These are phyloP conservation scores for Drosophila paucipuncta DNA, from an alignment of 2,888 invertebrate species.

Conservation along the genomic window DNA sequence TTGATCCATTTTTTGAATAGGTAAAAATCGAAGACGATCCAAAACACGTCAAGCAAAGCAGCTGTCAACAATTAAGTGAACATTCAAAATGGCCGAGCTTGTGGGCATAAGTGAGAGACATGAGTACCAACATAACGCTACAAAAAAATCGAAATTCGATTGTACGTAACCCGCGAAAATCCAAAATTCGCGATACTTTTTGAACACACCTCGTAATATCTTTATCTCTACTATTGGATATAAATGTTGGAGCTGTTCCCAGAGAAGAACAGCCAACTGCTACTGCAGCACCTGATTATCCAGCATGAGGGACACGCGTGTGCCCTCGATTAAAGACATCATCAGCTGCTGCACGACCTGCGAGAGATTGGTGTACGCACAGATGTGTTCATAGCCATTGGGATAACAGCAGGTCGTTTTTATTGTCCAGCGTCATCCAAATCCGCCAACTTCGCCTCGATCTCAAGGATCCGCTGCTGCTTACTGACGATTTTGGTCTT, in stretches of 20 bases:
- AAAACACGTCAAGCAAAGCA: too few species aligned
- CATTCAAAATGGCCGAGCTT: too few species aligned
- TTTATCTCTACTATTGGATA: constrained; percentile 10
- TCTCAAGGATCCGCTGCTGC: neutral
- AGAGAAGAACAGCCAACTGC: constrained; percentile 1
- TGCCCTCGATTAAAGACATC: constrained; percentile 32
- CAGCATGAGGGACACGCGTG: constrained; percentile 3
- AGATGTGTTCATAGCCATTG: neutral
- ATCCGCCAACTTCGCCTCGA: neutral
- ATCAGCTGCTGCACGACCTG: neutral
- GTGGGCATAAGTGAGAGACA: too few species aligned
- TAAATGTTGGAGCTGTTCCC: neutral
- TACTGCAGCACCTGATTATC: neutral
- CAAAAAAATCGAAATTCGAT: too few species aligned
- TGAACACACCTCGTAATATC: neutral
- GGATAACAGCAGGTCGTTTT: neutral
- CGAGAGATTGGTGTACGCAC: neutral
- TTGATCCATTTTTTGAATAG: too few species aligned
- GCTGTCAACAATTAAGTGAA: too few species aligned
- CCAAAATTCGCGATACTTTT: too few species aligned
- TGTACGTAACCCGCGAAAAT: too few species aligned
- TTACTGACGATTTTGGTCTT: neutral
- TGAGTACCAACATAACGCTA: too few species aligned
- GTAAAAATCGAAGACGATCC: too few species aligned
- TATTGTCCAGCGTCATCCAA: neutral